phyloP scores from a whole-genome alignment of 1,140 invertebrate species.

The Drosophila ficusphila region DNA sequence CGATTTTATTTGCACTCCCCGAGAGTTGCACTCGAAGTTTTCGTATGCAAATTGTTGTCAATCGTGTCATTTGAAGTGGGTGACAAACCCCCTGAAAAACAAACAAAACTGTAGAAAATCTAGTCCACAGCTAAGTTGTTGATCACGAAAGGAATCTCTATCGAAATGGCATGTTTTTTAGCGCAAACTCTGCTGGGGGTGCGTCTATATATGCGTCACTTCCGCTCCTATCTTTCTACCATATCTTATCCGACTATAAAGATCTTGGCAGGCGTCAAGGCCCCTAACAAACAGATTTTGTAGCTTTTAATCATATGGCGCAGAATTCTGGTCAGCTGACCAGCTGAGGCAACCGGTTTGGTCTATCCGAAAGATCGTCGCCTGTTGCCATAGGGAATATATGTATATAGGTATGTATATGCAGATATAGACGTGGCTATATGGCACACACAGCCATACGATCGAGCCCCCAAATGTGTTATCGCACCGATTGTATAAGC shows the following conservation, averaged over 20 bases:
- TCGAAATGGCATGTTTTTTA: conserved; percentile 9
- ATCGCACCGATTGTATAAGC: conserved; percentile 70
- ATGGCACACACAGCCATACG: conserved; percentile 19
- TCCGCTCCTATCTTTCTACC: conserved; percentile 27
- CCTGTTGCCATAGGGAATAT: conserved; percentile 64
- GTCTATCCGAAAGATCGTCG: conserved; percentile 32
- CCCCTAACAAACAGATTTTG: conserved; percentile 26
- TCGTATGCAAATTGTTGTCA: conserved; percentile 55
- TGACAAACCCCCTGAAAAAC: background rate
- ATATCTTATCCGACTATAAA: conserved; percentile 29
- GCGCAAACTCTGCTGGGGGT: conserved; percentile 32
- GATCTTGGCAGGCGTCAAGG: conserved; percentile 27
- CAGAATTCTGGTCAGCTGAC: conserved; percentile 65
- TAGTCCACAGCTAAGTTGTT: background rate
- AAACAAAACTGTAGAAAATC: background rate
- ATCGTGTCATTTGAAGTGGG: conserved; percentile 38
- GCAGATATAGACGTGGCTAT: conserved; percentile 51
- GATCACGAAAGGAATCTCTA: conserved; percentile 15
- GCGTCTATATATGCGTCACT: conserved; percentile 41
- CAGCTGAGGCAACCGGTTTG: conserved; percentile 50
- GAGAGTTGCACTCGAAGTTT: conserved; percentile 21
- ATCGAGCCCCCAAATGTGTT: conserved; percentile 77
- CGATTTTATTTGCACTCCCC: conserved; percentile 8
- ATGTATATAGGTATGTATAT: conserved; percentile 12
- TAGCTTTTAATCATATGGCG: conserved; percentile 69